Percentiles rank a stretch among this genome's conserved stretches.
Conservation (phyloP, 2,113 vertebrate genomes). For the Gobio gobio region DNA sequence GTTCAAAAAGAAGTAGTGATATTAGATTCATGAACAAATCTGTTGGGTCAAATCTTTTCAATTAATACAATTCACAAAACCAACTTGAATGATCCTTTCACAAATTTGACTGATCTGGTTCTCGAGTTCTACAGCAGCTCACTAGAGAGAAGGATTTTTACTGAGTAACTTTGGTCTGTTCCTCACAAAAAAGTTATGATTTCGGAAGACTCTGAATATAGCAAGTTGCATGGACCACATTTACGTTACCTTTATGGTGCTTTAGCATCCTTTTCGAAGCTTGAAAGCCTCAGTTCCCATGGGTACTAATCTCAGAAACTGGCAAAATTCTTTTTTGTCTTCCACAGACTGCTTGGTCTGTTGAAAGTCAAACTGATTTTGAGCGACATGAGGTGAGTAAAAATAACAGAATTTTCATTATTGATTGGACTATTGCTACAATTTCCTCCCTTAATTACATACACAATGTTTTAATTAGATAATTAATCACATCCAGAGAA, state of each 20-base stretch:
- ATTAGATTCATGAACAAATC: not conserved
- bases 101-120: slow-evolving; percentile 1
- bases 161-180: not conserved
- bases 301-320: not conserved
- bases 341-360: not conserved
- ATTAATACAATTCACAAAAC: not conserved
- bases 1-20: not conserved
- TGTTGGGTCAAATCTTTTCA: not conserved
- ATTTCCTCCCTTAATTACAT: slow-evolving; percentile 9
- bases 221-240: not conserved
- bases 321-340: not conserved
- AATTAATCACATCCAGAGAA: not conserved
- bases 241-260: not conserved
- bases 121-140: not conserved
- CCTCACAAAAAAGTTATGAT: not conserved
- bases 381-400: not conserved
- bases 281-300: not conserved
- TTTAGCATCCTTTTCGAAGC: not conserved
- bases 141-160: not conserved
- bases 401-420: slow-evolving; percentile 20
- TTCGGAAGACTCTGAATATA: not conserved
- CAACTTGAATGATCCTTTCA: not conserved
- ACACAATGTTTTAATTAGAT: slow-evolving; percentile 25
- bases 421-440: slow-evolving; percentile 9
- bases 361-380: not conserved